phyloP scores from a whole-genome alignment of 2,113 vertebrate species.

The Perca fluviatilis region DNA sequence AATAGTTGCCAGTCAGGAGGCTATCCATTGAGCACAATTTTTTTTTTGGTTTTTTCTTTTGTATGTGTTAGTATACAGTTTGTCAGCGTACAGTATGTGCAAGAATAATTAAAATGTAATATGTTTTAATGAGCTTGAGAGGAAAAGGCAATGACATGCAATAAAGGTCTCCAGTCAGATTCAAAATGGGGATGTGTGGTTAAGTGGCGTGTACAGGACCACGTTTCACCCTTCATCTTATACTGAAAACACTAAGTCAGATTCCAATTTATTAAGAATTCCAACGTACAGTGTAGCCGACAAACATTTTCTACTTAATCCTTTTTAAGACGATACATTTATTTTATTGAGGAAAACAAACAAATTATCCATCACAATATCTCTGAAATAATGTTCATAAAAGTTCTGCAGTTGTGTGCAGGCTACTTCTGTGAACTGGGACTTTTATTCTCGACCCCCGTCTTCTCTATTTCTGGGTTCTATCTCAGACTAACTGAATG shows the following conservation, averaged over 20 bases:
- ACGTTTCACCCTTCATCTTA: constrained; percentile 38
- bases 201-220: constrained; percentile 14
- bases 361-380: background rate
- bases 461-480: constrained; percentile 67
- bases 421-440: constrained; percentile 31
- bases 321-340: background rate
- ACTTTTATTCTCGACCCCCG: constrained; percentile 49
- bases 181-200: constrained; percentile 3
- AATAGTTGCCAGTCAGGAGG: too few relatives aligned
- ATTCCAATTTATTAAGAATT: too few relatives aligned
- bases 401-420: constrained; percentile 18
- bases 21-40: too few relatives aligned
- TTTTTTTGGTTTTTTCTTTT: too few relatives aligned
- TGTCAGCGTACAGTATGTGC: background rate
- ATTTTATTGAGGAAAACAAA: background rate
- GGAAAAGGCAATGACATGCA: background rate
- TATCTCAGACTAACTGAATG: constrained; percentile 66
- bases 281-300: background rate
- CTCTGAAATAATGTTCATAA: constrained; percentile 6
- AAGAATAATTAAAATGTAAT: constrained; percentile 5
- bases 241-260: constrained; percentile 20
- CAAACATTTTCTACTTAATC: background rate
- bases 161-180: background rate
- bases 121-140: constrained; percentile 7
- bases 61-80: constrained; percentile 3